These are phyloP conservation scores for Archips crataeganus DNA, from an alignment of 2,888 invertebrate genomes.

Conservation along the genomic window DNA sequence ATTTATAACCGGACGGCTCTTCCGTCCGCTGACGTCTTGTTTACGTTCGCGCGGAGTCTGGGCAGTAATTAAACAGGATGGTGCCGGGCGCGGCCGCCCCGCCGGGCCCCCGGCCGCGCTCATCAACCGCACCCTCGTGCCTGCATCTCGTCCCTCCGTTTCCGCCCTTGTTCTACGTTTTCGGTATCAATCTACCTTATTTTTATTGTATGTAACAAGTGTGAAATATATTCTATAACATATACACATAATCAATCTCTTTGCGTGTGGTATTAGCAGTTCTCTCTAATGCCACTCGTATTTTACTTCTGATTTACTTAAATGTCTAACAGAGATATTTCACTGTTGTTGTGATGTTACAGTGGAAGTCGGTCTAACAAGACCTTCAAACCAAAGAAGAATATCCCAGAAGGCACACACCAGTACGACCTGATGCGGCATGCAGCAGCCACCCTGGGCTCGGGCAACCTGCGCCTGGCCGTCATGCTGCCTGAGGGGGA, in stretches of 20 bases:
- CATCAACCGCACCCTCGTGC: slow-evolving; percentile 19
- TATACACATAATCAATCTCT: not conserved
- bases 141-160: slow-evolving; percentile 15
- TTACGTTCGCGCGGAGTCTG: slow-evolving; percentile 63
- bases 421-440: slow-evolving; percentile 99
- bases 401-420: slow-evolving; percentile 99
- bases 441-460: slow-evolving; percentile 99
- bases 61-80: slow-evolving; percentile 50
- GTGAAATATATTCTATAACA: not conserved
- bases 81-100: slow-evolving; percentile 43
- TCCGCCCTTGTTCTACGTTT: slow-evolving; percentile 21
- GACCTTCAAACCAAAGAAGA: slow-evolving; percentile 99
- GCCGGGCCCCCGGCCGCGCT: slow-evolving; percentile 40
- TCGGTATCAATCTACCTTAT: slow-evolving; percentile 13
- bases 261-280: not conserved
- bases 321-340: not conserved
- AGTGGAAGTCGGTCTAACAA: slow-evolving; percentile 97
- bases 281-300: not conserved
- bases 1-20: slow-evolving; percentile 68
- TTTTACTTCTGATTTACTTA: not conserved
- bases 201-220: not conserved
- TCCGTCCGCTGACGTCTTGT: slow-evolving; percentile 71
- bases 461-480: slow-evolving; percentile 97
- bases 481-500: slow-evolving; percentile 99
- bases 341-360: slow-evolving; percentile 46